Percentiles rank a stretch among this genome's conserved stretches.
These are phyloP conservation scores for Agraylea sexmaculata DNA, from an alignment of 1,140 invertebrate species.

Conservation along the genomic window DNA sequence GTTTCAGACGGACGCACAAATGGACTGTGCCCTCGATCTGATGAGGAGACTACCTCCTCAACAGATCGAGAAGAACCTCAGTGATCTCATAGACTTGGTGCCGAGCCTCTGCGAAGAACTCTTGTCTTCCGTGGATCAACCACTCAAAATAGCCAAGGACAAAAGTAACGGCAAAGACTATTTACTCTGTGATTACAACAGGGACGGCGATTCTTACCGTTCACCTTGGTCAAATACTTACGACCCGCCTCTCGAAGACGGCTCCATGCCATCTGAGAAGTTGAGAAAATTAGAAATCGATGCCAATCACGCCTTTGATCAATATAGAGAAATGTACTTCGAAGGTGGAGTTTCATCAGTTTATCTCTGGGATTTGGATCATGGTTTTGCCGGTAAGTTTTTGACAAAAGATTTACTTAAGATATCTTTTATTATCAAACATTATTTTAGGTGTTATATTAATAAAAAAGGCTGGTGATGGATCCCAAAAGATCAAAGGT, in stretches of 20 bases:
- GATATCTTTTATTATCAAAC: background rate
- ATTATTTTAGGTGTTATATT: slow-evolving; percentile 74
- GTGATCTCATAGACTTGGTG: slow-evolving; percentile 93
- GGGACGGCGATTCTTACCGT: slow-evolving; percentile 98
- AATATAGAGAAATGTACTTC: slow-evolving; percentile 99
- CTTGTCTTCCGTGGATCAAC: slow-evolving; percentile 95
- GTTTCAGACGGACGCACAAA: slow-evolving; percentile 87
- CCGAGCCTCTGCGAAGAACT: slow-evolving; percentile 94
- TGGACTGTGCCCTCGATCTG: slow-evolving; percentile 96
- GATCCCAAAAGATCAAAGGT: slow-evolving; percentile 90
- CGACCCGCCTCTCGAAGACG: slow-evolving; percentile 95
- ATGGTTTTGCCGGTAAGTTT: slow-evolving; percentile 80
- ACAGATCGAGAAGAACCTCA: slow-evolving; percentile 96
- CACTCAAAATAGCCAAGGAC: slow-evolving; percentile 94
- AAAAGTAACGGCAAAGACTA: slow-evolving; percentile 93
- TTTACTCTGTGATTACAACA: slow-evolving; percentile 96
- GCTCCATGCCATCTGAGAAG: slow-evolving; percentile 93
- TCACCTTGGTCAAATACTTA: slow-evolving; percentile 99
- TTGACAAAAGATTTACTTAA: background rate
- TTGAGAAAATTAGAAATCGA: slow-evolving; percentile 94
- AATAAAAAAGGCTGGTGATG: slow-evolving; percentile 98
- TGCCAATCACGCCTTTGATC: slow-evolving; percentile 96
- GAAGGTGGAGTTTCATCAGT: slow-evolving; percentile 99
- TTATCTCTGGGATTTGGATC: slow-evolving; percentile 98
- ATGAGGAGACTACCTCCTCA: slow-evolving; percentile 98